Percentiles rank a stretch among this genome's conserved stretches.
These are phyloP conservation scores for Argynnis bischoffii DNA, from an alignment of 2,888 invertebrate genomes.

Conservation along the genomic window DNA sequence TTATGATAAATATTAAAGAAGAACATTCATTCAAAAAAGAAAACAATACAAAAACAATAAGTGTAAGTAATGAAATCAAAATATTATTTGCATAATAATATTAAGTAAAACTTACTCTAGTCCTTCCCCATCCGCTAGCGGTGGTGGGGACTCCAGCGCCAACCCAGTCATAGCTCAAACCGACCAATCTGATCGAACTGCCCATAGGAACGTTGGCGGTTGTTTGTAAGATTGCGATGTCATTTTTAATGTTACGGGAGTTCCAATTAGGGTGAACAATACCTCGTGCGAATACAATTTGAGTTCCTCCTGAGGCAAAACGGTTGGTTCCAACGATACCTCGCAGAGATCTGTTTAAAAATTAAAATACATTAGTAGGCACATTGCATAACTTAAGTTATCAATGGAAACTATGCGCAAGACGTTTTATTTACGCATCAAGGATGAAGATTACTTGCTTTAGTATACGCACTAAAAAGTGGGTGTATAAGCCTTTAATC, in stretches of 20 bases:
- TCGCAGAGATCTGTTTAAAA: conserved; percentile 51
- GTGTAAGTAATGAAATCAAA: background rate
- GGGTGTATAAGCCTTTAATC: too few species aligned
- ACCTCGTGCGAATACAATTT: conserved; percentile 52
- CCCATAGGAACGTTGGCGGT: conserved; percentile 33
- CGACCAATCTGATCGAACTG: conserved; percentile 29
- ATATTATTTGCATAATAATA: background rate
- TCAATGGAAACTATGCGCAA: too few species aligned
- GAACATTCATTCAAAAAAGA: too few species aligned
- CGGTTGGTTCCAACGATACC: conserved; percentile 60
- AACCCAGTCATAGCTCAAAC: conserved; percentile 39
- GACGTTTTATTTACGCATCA: too few species aligned
- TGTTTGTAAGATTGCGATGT: conserved; percentile 47
- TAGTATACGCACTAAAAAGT: too few species aligned
- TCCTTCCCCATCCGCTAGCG: conserved; percentile 50
- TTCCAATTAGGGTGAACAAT: conserved; percentile 50
- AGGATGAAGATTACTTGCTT: background rate
- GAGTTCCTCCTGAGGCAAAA: conserved; percentile 54
- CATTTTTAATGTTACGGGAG: conserved; percentile 43
- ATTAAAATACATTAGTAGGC: background rate
- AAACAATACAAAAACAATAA: too few species aligned
- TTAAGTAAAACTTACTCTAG: conserved; percentile 24
- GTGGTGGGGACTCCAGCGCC: conserved; percentile 40
- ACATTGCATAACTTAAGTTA: too few species aligned
- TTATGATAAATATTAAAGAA: too few species aligned